Percentiles rank a stretch among this genome's conserved stretches.
Conservation (phyloP, 1,140 invertebrate genomes). For the Trialeurodes vaporariorum region DNA sequence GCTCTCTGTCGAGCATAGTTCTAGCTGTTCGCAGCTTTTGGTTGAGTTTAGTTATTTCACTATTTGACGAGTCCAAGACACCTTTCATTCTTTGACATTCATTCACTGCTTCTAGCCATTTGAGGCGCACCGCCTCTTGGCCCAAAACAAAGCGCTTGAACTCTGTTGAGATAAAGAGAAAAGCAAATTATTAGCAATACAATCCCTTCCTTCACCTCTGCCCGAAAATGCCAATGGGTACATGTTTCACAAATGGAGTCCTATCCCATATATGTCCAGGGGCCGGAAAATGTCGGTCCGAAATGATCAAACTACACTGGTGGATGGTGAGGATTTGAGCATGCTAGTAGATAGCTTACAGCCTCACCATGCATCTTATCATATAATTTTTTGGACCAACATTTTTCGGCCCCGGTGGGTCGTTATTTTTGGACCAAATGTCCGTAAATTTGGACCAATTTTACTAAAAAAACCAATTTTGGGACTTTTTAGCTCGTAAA, state of each 20-base stretch:
- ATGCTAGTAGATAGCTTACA: too few relatives aligned
- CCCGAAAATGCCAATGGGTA: too few relatives aligned
- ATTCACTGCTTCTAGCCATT: slow-evolving; percentile 50
- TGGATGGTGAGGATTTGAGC: not conserved
- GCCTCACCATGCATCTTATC: too few relatives aligned
- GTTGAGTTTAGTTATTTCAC: slow-evolving; percentile 53
- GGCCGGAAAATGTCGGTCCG: not conserved
- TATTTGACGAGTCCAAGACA: slow-evolving; percentile 48
- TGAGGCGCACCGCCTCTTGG: slow-evolving; percentile 34
- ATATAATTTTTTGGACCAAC: too few relatives aligned
- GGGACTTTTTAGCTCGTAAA: too few relatives aligned
- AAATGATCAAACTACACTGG: not conserved
- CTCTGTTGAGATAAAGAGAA: not conserved
- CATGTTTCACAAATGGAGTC: too few relatives aligned
- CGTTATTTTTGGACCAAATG: too few relatives aligned
- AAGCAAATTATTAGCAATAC: not conserved
- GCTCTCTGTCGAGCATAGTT: slow-evolving; percentile 63
- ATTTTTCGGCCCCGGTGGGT: too few relatives aligned
- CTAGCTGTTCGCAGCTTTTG: slow-evolving; percentile 63
- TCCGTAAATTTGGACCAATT: too few relatives aligned
- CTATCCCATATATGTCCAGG: too few relatives aligned
- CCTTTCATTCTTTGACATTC: slow-evolving; percentile 52
- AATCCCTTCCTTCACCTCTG: too few relatives aligned
- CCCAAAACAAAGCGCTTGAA: not conserved
- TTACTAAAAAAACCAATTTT: too few relatives aligned